Base-by-base conservation (phyloP, 2,888 invertebrate genomes). In the Blastobasis adustella region DNA sequence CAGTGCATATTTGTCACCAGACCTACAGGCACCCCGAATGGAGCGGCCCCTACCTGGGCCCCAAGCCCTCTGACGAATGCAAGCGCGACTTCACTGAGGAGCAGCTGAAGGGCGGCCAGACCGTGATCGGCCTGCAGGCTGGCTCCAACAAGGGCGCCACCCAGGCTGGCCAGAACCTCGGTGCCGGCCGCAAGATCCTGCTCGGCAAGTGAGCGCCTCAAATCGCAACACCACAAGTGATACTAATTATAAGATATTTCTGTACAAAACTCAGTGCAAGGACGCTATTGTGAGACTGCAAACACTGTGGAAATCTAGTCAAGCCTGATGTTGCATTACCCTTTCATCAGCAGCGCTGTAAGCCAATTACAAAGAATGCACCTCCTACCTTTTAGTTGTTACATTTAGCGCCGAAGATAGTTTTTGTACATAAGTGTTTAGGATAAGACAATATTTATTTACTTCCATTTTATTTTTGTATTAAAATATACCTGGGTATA, bases 101-200 rank as follows among this genome's bases (percentile, higher is more conserved):
- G 76, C 95, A 95, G 74, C 76, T 98, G 68, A 93, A 93, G 66
- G 96, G 97, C 62, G 97, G 97, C 37, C 92, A 98, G 86, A 92
- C 93, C 62, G 90, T 97, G 70, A 95, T 98, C 69, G 97, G 98
- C 69, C 94, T 98, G 49, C 98, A 98, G 84, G 97, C 97, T 65
- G 98, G 98, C 54, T 94, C 93, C 79, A 98, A 98, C 93, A 97
- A 98, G 88, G 98, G 98, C 45, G 98, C 98, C 66, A 94, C 95
- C 56, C 98, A 98, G 85, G 93, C 96, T 38, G 98, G 98, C 38
- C 92, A 93, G 79, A 98, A 95, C 84, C 90, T 97, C 54, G 98
- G 98, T 58, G 96, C 96, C 61, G 93, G 94, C 66, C 94, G 96
- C 76, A 96, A 96, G 83, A 96, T 96, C 88, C 91, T 97, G 73